A percentile compares a stretch with the other conserved stretches of the same genome.
Evolutionary conservation across 23 tunicate genomes (phyloP).

Genomic region (Styela plicata): DNA sequence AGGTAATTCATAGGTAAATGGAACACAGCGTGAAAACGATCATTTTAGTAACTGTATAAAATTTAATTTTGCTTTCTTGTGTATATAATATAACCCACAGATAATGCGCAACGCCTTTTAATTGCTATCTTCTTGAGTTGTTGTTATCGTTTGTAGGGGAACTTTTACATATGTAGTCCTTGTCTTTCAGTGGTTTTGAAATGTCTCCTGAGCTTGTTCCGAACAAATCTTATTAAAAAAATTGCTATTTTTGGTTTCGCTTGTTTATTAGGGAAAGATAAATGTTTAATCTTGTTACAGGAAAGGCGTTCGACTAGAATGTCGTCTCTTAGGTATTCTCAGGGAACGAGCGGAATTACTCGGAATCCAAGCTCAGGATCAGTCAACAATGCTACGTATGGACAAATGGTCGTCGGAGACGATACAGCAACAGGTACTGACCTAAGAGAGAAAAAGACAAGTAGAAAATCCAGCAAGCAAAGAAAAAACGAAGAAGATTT

Average conservation of each 20-base stretch:
- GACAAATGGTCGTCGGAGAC: not conserved
- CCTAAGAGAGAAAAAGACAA: not conserved
- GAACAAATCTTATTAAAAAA: no score
- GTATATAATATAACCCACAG: no score
- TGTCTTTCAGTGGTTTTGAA: no score
- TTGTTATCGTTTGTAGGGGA: no score
- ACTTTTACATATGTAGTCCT: no score
- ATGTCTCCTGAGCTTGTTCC: no score
- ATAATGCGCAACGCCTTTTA: no score
- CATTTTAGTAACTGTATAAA: not conserved
- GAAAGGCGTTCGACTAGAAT: not conserved
- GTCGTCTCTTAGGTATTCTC: not conserved
- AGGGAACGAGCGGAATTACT: not conserved
- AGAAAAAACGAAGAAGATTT: not conserved
- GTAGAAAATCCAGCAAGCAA: not conserved
- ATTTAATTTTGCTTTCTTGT: no score
- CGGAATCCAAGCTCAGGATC: not conserved
- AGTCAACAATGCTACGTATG: conserved; percentile 27
- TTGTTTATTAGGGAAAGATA: no score
- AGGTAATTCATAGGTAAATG: not conserved
- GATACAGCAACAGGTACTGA: not conserved
- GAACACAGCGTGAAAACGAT: not conserved
- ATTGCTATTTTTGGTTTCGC: no score
- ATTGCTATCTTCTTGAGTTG: no score
- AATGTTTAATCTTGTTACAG: not conserved